Base-by-base conservation (phyloP, 2,797 vertebrate species). In the Eidolon dupreanum region DNA sequence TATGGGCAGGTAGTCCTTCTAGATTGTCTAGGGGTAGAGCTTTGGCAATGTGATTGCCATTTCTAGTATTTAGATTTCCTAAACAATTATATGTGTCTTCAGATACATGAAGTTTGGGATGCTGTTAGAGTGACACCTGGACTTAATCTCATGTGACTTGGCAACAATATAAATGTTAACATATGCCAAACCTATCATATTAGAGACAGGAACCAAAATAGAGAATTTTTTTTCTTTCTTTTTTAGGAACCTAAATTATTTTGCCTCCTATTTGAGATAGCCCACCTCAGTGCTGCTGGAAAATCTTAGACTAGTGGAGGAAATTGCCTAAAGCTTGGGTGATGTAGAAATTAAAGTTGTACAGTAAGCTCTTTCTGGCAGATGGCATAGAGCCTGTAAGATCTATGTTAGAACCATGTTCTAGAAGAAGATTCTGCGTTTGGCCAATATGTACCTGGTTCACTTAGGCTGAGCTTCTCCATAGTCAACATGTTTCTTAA, bases 201-300 rank as follows among this genome's bases (percentile, higher is more conserved):
- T 85, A 95, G 55, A 91, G 38, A 88, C 66, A 81, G 11, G 55
- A 94, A 88, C 92, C 65, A 90, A 95, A 95, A 82, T 28, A 61
- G 71, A 89, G 17, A 95, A 78, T 66, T 16, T 53, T 88, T 79
- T 53, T 59, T 33, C 66, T 57, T 87, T 51, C 75, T 70, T 7
- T 77, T 82, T 82, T 46, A 41, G 24, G 28, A 87, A 74, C 8
- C 8, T 84, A 94, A 89, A 36, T 94, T 90, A 31, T 75, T 84
- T 92, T 89, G 20, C 78, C 33, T 93, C 33, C 88, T 84, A 38
- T 82, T 19, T 68, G 5, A 88, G 36, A 22, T 81, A 86, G 51
- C 12, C 13, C 5, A 75, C 13, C 19, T 70, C 89, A 79, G 24
- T 79, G 24, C 61, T 85, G 11, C n/a, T 86, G 36, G 71, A 93